phyloP scores from a whole-genome alignment of 2,888 invertebrate species.

The Elmis aenea region DNA sequence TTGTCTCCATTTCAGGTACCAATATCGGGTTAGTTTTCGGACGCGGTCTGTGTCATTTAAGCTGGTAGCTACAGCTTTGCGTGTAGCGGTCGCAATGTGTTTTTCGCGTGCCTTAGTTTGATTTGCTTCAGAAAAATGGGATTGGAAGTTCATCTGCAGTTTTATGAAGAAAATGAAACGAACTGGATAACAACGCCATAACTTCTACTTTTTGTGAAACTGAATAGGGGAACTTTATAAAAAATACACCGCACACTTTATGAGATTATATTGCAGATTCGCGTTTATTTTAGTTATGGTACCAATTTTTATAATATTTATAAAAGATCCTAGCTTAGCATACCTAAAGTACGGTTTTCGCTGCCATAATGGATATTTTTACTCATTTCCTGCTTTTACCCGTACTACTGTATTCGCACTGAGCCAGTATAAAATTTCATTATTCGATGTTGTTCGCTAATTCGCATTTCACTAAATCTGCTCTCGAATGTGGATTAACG shows the following conservation, averaged over 20 bases:
- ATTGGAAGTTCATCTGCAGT: conserved; percentile 23
- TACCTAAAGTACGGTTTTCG: no score
- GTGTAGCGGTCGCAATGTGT: conserved; percentile 17
- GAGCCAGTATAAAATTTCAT: no score
- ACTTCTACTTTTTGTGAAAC: conserved; percentile 19
- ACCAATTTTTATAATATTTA: no score
- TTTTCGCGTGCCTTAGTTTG: conserved; percentile 20
- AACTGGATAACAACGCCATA: conserved; percentile 20
- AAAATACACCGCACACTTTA: conserved; percentile 13
- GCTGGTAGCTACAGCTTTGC: conserved; percentile 16
- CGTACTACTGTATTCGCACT: no score
- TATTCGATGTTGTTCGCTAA: no score
- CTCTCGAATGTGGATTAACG: no score
- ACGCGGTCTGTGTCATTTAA: conserved; percentile 18
- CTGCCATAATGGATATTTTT: no score
- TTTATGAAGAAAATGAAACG: conserved; percentile 18
- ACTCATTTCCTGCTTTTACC: no score
- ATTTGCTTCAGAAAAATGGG: conserved; percentile 20
- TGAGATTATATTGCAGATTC: conserved; percentile 11
- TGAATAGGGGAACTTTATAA: conserved; percentile 14
- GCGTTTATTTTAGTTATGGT: conserved; percentile 12
- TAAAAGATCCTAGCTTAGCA: no score
- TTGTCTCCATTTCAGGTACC: conserved; percentile 11
- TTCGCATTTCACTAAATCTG: no score
- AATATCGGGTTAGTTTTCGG: conserved; percentile 11